Base-by-base conservation (phyloP, 2,888 invertebrate genomes). In the Flabesymbios commensalis region DNA sequence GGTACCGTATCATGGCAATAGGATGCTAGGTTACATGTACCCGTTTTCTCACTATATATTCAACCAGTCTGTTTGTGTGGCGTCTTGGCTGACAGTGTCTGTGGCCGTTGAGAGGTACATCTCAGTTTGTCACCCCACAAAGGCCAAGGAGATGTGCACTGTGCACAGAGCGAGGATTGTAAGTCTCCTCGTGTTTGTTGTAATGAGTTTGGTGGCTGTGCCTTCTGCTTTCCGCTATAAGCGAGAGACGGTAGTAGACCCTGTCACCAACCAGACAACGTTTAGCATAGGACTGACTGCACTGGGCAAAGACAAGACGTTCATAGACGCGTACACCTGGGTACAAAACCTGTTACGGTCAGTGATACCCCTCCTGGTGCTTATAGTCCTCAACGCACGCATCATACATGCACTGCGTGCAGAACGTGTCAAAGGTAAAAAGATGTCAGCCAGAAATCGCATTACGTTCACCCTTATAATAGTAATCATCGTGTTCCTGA, bases 61-160 rank as follows among this genome's bases (percentile, higher is more conserved):
- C 61, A 77, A 75, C 59, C 69, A 72, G 58, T 71, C 77, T 2
- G 72, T 74, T 1, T 77, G 75, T 56, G 70, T 76, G 22, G 72
- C 77, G 3, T 71, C 77, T 3, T 79, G 79, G 79, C 61, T 79
- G 51, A 79, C 78, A 0, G 76, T 79, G 0, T 73, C 76, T 0
- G 79, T 79, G 19, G 78, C 78, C 4, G 69, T 75, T 1, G 79
- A 79, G 61, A 61, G 79, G 14, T 79, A 72, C 57, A 74, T 79
- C 17, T 70, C 71, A 45, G 77, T 79, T 19, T 78, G 77, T 49
- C 71, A 77, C 39, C 53, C 78, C n/a, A 73, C 73, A 4, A 56
- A 71, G 41, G 74, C 75, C 1, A 70, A 70, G 54, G 59, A 64
- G 26, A 64, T 75, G 43, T 76, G 78, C 59, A 77, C 75, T 2